A percentile compares a stretch with the other conserved stretches of the same genome.
These are phyloP conservation scores for Bombus superbus DNA, from an alignment of 1,140 invertebrate species.

Conservation along the genomic window DNA sequence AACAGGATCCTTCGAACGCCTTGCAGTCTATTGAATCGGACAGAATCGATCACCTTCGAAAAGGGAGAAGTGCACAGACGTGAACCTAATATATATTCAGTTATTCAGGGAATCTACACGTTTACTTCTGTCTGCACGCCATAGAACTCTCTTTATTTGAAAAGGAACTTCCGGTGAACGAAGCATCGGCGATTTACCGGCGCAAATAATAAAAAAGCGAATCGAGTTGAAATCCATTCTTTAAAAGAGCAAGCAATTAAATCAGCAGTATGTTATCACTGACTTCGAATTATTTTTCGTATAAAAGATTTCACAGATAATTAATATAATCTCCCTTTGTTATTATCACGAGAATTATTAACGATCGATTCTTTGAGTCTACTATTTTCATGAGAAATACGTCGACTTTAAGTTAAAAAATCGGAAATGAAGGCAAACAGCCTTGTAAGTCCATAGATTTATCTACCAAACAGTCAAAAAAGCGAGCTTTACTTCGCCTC, in stretches of 20 bases:
- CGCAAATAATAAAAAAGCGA: not conserved
- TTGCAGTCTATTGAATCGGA: conserved; percentile 1
- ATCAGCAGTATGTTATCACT: too few relatives aligned
- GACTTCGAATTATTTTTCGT: too few relatives aligned
- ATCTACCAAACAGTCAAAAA: not conserved
- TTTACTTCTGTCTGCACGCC: too few relatives aligned
- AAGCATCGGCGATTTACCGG: not conserved
- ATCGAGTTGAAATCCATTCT: too few relatives aligned
- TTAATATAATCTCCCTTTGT: too few relatives aligned
- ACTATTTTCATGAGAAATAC: too few relatives aligned
- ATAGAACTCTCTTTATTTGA: not conserved
- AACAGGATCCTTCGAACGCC: not conserved
- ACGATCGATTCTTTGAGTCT: too few relatives aligned
- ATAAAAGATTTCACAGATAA: too few relatives aligned
- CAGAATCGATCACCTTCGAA: conserved; percentile 14
- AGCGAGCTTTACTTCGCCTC: too few relatives aligned
- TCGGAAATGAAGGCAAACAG: not conserved
- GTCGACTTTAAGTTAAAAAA: too few relatives aligned
- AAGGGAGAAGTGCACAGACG: not conserved
- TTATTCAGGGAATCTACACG: not conserved
- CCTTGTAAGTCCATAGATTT: not conserved
- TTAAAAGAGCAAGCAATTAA: too few relatives aligned
- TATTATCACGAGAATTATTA: too few relatives aligned
- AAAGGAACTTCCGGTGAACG: not conserved
- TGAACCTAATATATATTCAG: conserved; percentile 14